Conservation (phyloP, 2,797 vertebrate species). For the Hydrophis major region DNA sequence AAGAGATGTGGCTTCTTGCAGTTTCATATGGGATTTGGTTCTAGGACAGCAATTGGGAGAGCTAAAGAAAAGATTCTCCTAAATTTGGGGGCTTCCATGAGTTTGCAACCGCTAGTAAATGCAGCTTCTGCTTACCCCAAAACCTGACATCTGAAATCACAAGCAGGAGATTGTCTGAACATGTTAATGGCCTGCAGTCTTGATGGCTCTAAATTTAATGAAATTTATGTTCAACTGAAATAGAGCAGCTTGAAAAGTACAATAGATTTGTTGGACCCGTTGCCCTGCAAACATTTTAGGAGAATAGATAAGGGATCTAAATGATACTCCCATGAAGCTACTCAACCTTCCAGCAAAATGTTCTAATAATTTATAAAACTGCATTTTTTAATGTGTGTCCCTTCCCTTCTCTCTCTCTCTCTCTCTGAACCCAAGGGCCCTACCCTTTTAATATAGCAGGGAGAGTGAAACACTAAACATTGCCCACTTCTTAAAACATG, state of each 20-base stretch:
- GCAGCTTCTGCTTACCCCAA: background rate
- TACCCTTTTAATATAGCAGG: slow-evolving; percentile 14
- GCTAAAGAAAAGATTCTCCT: background rate
- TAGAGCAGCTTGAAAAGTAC: background rate
- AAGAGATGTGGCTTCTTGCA: background rate
- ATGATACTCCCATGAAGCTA: background rate
- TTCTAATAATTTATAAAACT: slow-evolving; percentile 13
- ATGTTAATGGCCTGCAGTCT: background rate
- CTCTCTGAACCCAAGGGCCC: background rate
- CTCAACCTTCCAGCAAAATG: background rate
- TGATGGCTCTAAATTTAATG: background rate
- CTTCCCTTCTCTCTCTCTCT: background rate
- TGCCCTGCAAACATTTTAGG: background rate
- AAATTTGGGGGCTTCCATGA: background rate
- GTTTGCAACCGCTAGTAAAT: background rate
- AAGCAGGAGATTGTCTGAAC: background rate
- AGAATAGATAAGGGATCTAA: background rate
- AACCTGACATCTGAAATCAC: background rate
- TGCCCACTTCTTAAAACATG: background rate
- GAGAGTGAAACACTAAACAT: background rate
- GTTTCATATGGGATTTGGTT: background rate
- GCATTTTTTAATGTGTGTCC: background rate
- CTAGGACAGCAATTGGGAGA: background rate
- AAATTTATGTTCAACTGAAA: background rate
- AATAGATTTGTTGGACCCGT: background rate